phyloP scores from a whole-genome alignment of 2,113 vertebrate species.

The Ifrita kowaldi region DNA sequence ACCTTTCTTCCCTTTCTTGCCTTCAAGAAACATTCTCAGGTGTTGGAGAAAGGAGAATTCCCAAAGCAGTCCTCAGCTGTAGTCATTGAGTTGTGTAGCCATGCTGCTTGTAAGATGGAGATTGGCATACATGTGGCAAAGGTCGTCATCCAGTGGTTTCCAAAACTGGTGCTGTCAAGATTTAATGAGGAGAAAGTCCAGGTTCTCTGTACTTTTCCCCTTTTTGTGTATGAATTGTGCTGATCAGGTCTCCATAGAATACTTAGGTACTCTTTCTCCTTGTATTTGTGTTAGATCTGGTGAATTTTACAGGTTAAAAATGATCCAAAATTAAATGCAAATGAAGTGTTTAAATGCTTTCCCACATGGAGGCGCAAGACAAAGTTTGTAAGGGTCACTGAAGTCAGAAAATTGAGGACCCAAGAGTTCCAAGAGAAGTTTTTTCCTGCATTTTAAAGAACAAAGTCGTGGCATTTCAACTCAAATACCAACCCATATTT shows the following conservation, averaged over 20 bases:
- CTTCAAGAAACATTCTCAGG: background rate
- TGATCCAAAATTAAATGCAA: background rate
- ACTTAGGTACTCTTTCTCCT: background rate
- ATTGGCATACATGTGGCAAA: background rate
- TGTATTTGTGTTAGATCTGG: background rate
- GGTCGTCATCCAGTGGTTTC: background rate
- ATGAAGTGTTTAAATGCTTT: background rate
- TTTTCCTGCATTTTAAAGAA: background rate
- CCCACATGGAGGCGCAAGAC: background rate
- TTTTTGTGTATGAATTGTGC: background rate
- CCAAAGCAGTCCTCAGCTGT: background rate
- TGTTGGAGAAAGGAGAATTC: background rate
- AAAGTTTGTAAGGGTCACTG: background rate
- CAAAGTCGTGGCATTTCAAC: background rate
- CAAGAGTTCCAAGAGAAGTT: background rate
- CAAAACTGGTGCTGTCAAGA: background rate
- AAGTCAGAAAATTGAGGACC: background rate
- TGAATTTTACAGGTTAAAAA: background rate
- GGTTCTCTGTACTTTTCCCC: background rate
- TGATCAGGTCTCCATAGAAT: background rate
- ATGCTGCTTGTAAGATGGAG: accelerated
- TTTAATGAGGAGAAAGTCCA: background rate
- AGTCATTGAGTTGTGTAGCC: background rate
- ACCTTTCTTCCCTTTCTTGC: background rate
- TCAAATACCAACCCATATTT: background rate